phyloP scores from a whole-genome alignment of 2,113 vertebrate species.

The Callopanchax toddi region DNA sequence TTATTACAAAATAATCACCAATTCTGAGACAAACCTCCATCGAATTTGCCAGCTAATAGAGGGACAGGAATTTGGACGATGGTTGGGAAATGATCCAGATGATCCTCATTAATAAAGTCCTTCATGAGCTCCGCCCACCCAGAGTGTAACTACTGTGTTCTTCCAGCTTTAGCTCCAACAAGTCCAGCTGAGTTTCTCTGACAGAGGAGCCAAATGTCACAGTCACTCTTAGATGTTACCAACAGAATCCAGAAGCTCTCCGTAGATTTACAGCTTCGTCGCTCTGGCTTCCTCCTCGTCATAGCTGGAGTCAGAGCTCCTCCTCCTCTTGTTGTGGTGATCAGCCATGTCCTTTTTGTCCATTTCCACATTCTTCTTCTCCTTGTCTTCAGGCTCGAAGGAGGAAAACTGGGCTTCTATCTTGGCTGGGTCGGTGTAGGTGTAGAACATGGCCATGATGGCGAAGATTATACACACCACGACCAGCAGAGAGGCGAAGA shows the following conservation, averaged over 20 bases:
- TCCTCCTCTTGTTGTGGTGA: not conserved
- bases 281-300: not conserved
- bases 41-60: constrained; percentile 20
- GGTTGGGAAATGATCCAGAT: not conserved
- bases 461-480: constrained; percentile 87
- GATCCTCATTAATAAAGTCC: not conserved
- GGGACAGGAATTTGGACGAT: not conserved
- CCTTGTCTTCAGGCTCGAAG: constrained; percentile 45
- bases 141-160: constrained; percentile 7
- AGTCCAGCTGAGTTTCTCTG: not conserved
- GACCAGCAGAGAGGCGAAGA: constrained; percentile 89
- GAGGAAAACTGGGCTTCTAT: constrained; percentile 83
- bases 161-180: constrained; percentile 2
- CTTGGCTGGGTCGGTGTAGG: constrained; percentile 86
- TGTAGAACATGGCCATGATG: constrained; percentile 91
- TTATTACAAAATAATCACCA: constrained; percentile 5
- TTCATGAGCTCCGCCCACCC: constrained; percentile 8
- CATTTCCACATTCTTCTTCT: constrained; percentile 57
- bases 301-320: constrained; percentile 21
- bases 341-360: constrained; percentile 9
- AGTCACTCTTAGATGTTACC: not conserved
- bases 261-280: constrained; percentile 55
- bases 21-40: not conserved
- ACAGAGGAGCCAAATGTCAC: no score
- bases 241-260: constrained; percentile 20